Conservation (phyloP, 2,797 vertebrate species). For the Ctenochaetus hawaiiensis region DNA sequence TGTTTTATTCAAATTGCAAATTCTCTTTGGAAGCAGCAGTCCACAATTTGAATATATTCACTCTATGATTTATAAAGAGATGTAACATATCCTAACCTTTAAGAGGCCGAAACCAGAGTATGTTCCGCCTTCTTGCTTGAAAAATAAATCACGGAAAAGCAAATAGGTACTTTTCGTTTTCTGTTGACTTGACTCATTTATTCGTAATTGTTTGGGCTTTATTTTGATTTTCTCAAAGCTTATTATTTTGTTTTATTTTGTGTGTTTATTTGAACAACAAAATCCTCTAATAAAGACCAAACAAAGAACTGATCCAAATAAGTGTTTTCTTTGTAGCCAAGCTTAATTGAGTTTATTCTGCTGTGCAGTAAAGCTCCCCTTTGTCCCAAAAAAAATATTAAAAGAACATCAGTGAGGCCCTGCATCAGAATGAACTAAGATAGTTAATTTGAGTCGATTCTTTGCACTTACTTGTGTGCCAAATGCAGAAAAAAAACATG, state of each 20-base stretch:
- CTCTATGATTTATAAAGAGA: neutral
- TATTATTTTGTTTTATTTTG: neutral
- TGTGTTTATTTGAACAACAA: neutral
- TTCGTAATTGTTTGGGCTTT: neutral
- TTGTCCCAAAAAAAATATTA: neutral
- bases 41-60: neutral
- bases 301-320: neutral
- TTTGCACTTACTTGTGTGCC: neutral
- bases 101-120: neutral
- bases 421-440: neutral
- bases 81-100: neutral
- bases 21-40: neutral
- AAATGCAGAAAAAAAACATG: neutral
- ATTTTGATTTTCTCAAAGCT: neutral
- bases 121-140: neutral
- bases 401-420: neutral
- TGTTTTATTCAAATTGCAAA: neutral
- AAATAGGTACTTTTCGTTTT: neutral
- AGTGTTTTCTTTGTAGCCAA: neutral
- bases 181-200: neutral
- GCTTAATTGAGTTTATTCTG: neutral
- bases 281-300: neutral
- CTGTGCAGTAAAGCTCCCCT: neutral
- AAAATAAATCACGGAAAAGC: neutral
- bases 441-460: neutral